A percentile compares a stretch with the other conserved stretches of the same genome.
Evolutionary conservation across 1,140 invertebrate species (phyloP).

Genomic region (Dendroctonus valens): DNA sequence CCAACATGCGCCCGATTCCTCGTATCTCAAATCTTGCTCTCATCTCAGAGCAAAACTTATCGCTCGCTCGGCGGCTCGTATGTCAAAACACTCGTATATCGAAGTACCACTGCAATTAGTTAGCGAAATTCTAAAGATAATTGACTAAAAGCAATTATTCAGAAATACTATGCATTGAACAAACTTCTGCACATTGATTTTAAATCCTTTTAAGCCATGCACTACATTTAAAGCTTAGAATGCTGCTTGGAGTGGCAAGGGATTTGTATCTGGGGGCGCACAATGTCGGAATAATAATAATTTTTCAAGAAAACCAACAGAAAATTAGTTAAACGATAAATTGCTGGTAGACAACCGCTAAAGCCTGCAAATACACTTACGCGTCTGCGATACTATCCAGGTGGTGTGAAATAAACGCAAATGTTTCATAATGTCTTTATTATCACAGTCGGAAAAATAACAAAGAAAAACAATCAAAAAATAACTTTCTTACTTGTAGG

Average conservation of each 20-base stretch:
- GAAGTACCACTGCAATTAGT: too few relatives aligned
- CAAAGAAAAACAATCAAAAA: conserved; percentile 32
- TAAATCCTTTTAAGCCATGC: too few relatives aligned
- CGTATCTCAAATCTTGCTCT: too few relatives aligned
- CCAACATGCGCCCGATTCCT: too few relatives aligned
- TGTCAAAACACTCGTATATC: too few relatives aligned
- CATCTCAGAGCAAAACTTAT: too few relatives aligned
- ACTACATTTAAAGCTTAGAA: background rate
- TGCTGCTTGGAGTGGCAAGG: background rate
- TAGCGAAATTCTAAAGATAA: too few relatives aligned
- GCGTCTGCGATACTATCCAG: background rate
- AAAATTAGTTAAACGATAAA: background rate
- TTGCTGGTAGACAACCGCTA: background rate
- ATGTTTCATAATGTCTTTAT: conserved; percentile 18
- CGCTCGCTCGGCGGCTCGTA: too few relatives aligned
- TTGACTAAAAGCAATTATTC: too few relatives aligned
- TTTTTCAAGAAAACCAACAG: background rate
- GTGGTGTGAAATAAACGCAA: background rate
- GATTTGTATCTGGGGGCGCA: background rate
- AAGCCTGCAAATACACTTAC: background rate
- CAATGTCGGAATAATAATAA: background rate
- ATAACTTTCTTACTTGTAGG: conserved; percentile 13
- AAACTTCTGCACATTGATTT: too few relatives aligned
- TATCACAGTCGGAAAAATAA: conserved; percentile 31
- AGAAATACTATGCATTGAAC: too few relatives aligned